Percentiles rank a stretch among this genome's conserved stretches.
Evolutionary conservation across 2,113 vertebrate species (phyloP).

Genomic region (Halcyon senegalensis): DNA sequence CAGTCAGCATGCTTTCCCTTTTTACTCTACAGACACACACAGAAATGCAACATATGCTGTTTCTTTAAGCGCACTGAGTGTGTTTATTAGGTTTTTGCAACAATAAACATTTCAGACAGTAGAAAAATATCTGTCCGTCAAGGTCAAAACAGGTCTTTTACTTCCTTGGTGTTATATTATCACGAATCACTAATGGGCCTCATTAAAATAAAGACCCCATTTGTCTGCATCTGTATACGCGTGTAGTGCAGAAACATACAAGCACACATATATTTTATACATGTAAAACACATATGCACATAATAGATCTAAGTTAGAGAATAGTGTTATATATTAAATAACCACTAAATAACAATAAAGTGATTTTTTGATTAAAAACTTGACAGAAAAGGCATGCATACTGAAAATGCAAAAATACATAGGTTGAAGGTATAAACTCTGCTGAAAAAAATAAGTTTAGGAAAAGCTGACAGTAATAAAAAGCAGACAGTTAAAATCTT

Average conservation of each 20-base stretch:
- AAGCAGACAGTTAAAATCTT: slow-evolving; percentile 50
- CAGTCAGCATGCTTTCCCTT: neutral
- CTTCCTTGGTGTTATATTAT: neutral
- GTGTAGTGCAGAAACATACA: neutral
- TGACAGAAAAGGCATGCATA: neutral
- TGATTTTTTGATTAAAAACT: neutral
- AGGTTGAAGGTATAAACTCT: slow-evolving; percentile 5
- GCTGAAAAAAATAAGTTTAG: slow-evolving; percentile 37
- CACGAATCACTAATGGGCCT: neutral
- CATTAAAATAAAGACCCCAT: slow-evolving; percentile 7
- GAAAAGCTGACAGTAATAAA: slow-evolving; percentile 34
- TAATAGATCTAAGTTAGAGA: slow-evolving; percentile 3
- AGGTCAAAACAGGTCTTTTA: neutral
- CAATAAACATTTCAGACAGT: neutral
- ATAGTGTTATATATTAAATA: neutral
- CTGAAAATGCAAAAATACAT: neutral
- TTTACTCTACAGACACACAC: neutral
- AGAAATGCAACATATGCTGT: neutral
- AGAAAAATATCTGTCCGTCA: neutral
- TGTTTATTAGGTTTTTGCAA: neutral
- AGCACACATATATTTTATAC: neutral
- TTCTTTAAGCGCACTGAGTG: neutral
- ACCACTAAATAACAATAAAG: neutral
- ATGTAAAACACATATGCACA: neutral
- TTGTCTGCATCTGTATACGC: neutral